A percentile compares a stretch with the other conserved stretches of the same genome.
These are phyloP conservation scores for Enteromius afrohamiltoni DNA, from an alignment of 2,797 vertebrate genomes.

Conservation along the genomic window DNA sequence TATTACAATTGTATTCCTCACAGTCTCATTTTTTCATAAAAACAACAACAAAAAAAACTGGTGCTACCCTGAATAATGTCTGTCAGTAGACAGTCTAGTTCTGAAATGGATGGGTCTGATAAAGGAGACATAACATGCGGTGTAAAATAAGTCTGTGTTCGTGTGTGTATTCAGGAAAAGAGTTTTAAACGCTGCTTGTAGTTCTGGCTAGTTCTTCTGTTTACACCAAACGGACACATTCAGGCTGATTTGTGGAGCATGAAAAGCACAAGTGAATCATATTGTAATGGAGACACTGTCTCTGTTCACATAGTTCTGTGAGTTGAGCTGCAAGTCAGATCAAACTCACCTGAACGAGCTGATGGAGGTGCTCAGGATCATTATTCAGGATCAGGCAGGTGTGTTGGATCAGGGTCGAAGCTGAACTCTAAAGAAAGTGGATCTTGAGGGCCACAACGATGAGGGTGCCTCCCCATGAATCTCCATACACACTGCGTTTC, in stretches of 20 bases:
- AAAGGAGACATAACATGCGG: no score
- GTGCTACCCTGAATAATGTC: background rate
- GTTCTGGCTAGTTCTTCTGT: no score
- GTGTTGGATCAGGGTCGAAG: background rate
- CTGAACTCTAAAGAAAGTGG: background rate
- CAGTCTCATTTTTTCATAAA: no score
- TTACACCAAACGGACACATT: background rate
- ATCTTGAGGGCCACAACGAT: background rate
- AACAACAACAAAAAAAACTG: no score
- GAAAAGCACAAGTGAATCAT: background rate
- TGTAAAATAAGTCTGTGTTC: background rate
- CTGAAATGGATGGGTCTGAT: background rate
- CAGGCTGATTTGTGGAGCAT: slow-evolving; percentile 8
- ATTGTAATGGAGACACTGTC: background rate
- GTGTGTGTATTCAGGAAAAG: background rate
- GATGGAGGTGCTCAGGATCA: background rate
- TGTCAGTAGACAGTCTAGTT: background rate
- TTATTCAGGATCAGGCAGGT: background rate
- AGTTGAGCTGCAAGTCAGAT: no score
- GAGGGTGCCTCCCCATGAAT: background rate
- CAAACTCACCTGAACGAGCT: background rate
- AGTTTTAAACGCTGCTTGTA: background rate
- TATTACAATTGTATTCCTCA: background rate
- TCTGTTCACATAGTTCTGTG: no score
- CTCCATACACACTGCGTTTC: background rate